phyloP scores from a whole-genome alignment of 1,140 invertebrate species.

The Pissodes strobi region DNA sequence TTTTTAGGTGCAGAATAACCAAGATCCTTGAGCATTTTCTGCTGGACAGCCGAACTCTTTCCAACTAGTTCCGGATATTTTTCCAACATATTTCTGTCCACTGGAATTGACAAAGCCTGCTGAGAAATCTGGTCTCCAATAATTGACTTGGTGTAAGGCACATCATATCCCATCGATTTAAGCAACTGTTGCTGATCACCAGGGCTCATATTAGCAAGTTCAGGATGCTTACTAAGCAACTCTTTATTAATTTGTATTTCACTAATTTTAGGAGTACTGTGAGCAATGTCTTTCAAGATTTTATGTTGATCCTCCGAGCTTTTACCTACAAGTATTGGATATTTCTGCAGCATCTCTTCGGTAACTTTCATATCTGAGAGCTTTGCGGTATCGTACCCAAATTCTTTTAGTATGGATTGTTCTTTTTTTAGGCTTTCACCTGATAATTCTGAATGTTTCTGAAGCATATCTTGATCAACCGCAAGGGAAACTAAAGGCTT shows the following conservation, averaged over 20 bases:
- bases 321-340: constrained; percentile 12
- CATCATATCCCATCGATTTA: background rate
- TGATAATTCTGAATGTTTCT: background rate
- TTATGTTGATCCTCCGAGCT: background rate
- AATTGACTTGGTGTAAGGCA: background rate
- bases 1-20: background rate
- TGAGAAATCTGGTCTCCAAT: background rate
- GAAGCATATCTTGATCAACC: background rate
- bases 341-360: constrained; percentile 1
- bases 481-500: too few relatives aligned
- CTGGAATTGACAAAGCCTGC: background rate
- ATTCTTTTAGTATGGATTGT: background rate
- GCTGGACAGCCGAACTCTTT: background rate
- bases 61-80: constrained; percentile 16
- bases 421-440: background rate
- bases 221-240: too few relatives aligned
- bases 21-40: background rate
- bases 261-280: background rate
- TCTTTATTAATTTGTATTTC: background rate
- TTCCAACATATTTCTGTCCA: background rate
- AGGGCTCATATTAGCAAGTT: background rate
- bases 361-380: background rate
- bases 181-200: constrained; percentile 7
- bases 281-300: background rate
- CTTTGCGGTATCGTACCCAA: background rate